Evolutionary conservation across 2,797 vertebrate genomes (phyloP).

Genomic region (Lutra lutra): DNA sequence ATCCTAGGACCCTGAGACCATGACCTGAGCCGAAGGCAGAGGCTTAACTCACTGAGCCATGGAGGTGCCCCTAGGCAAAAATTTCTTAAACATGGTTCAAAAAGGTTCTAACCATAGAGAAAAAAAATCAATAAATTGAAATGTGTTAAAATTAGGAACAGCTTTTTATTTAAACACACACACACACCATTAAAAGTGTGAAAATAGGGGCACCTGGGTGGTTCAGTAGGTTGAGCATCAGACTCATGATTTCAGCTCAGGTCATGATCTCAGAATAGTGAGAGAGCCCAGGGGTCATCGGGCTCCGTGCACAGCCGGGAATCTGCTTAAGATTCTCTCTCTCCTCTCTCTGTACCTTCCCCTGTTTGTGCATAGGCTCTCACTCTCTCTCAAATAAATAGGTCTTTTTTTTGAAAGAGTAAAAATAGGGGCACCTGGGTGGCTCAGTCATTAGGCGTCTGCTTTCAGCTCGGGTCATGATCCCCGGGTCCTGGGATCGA

Average conservation of each 20-base stretch:
- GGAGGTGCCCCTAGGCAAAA: neutral
- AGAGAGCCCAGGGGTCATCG: neutral
- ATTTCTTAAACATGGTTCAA: neutral
- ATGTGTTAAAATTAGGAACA: conserved; percentile 25
- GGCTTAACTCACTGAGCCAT: too few species aligned
- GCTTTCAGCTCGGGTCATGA: too few species aligned
- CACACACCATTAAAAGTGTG: neutral
- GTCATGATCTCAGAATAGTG: neutral
- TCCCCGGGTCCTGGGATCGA: too few species aligned
- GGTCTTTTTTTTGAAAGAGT: too few species aligned
- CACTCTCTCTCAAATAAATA: neutral
- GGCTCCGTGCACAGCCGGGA: neutral
- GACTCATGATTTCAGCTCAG: neutral
- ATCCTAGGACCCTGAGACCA: too few species aligned
- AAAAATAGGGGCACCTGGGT: too few species aligned
- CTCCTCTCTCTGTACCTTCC: neutral
- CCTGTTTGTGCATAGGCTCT: neutral
- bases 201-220: neutral
- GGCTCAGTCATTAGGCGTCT: too few species aligned
- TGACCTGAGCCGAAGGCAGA: too few species aligned
- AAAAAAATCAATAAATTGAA: conserved; percentile 2
- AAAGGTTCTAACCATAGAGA: neutral
- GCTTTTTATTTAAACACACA: neutral
- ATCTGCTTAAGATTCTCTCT: neutral
- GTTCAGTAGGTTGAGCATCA: neutral